phyloP scores from a whole-genome alignment of 2,113 vertebrate species.

The Perognathus longimembris region DNA sequence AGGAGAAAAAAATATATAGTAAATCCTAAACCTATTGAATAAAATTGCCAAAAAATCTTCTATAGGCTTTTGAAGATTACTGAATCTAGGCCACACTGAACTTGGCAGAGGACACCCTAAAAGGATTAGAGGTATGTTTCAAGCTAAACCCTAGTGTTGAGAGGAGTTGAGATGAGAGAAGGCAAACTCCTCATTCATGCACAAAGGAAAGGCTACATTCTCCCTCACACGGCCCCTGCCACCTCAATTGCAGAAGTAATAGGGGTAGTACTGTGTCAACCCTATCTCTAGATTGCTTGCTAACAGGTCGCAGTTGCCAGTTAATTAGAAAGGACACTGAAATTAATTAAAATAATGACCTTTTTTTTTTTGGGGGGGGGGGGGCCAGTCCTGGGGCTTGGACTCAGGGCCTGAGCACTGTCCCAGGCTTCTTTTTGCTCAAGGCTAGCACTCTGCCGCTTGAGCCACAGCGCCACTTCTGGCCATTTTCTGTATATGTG shows the following conservation, averaged over 20 bases:
- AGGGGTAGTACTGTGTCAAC: background rate
- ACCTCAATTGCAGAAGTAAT: background rate
- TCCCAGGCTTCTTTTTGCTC: no score
- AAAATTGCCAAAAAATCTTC: conserved; percentile 27
- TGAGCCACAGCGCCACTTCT: no score
- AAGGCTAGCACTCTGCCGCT: no score
- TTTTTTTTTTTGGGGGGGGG: background rate
- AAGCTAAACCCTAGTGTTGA: conserved; percentile 19
- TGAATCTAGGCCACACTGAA: background rate
- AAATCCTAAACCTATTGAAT: conserved; percentile 19
- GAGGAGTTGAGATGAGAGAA: background rate
- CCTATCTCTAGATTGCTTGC: background rate
- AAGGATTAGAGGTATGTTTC: background rate
- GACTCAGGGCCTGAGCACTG: no score
- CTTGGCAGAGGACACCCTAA: background rate
- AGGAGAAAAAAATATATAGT: conserved; percentile 43
- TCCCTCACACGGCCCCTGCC: no score
- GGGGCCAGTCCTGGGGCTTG: background rate
- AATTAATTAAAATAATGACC: background rate
- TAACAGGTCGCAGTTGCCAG: conserved; percentile 12
- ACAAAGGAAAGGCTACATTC: no score
- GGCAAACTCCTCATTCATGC: background rate
- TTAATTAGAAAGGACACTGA: background rate
- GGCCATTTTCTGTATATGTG: no score
- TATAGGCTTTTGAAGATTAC: background rate